Conservation (phyloP, 2,797 vertebrate genomes). For the Callimico goeldii region DNA sequence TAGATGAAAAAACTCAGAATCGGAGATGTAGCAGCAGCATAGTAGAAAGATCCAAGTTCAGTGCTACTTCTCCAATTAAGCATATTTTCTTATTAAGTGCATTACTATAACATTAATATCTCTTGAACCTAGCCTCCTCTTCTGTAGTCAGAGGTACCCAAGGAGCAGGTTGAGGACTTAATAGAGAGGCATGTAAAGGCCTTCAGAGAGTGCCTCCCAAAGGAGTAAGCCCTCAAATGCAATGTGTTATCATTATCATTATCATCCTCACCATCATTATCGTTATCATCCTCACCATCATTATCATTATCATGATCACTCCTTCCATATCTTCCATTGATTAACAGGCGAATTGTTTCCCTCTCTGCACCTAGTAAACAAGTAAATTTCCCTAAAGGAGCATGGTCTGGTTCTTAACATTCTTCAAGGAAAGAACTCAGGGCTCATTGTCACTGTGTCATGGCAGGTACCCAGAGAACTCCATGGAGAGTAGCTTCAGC, state of each 20-base stretch:
- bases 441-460: background rate
- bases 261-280: background rate
- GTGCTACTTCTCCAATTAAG: background rate
- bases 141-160: background rate
- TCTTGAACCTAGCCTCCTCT: background rate
- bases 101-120: background rate
- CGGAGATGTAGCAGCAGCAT: background rate
- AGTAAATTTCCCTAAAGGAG: background rate
- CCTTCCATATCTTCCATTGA: background rate
- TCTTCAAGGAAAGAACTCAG: background rate
- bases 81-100: background rate
- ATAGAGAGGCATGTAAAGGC: background rate
- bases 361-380: background rate
- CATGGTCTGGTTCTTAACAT: background rate
- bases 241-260: background rate
- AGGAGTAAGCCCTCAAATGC: background rate
- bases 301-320: background rate
- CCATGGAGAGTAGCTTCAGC: background rate
- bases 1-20: background rate
- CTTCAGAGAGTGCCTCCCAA: background rate
- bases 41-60: background rate
- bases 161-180: background rate
- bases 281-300: background rate
- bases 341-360: background rate
- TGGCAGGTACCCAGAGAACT: background rate